Percentiles rank a stretch among this genome's conserved stretches.
phyloP scores from a whole-genome alignment of 2,888 invertebrate genomes.

The Stenolophus ochropezus region DNA sequence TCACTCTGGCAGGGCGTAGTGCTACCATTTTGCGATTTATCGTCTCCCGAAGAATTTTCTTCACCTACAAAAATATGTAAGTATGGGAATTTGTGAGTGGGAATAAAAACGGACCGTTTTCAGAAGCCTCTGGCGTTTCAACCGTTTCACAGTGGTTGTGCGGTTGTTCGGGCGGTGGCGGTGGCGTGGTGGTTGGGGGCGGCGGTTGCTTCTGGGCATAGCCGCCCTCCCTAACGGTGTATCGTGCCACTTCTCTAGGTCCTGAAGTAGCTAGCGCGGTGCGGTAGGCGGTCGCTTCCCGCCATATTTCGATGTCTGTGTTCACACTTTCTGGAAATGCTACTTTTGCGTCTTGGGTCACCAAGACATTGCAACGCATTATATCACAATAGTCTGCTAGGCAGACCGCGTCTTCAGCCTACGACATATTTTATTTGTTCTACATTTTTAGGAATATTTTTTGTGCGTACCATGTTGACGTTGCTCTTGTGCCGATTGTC shows the following conservation, averaged over 20 bases:
- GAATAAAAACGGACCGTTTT: constrained; percentile 56
- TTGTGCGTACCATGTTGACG: constrained; percentile 82
- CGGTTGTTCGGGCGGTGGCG: constrained; percentile 56
- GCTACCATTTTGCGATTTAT: constrained; percentile 69
- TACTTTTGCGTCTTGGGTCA: constrained; percentile 82
- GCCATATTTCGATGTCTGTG: constrained; percentile 90
- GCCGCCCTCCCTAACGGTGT: constrained; percentile 68
- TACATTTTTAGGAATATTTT: constrained; percentile 5
- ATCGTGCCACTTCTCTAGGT: constrained; percentile 71
- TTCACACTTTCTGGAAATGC: constrained; percentile 80
- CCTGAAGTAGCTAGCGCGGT: constrained; percentile 76
- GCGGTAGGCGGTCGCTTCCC: constrained; percentile 82
- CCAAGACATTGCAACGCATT: constrained; percentile 93
- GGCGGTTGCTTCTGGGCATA: constrained; percentile 31
- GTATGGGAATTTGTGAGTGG: neutral
- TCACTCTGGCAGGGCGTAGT: constrained; percentile 76
- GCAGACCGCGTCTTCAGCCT: constrained; percentile 95
- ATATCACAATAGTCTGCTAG: constrained; percentile 96
- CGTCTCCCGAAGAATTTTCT: constrained; percentile 64
- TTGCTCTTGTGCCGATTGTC: constrained; percentile 90
- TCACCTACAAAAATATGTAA: constrained; percentile 11
- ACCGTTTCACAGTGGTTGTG: constrained; percentile 69
- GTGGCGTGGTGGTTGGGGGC: constrained; percentile 48
- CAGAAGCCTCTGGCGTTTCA: constrained; percentile 66
- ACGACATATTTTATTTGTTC: constrained; percentile 56